These are phyloP conservation scores for Taeniopygia guttata DNA, from an alignment of 2,797 vertebrate species.

Conservation along the genomic window DNA sequence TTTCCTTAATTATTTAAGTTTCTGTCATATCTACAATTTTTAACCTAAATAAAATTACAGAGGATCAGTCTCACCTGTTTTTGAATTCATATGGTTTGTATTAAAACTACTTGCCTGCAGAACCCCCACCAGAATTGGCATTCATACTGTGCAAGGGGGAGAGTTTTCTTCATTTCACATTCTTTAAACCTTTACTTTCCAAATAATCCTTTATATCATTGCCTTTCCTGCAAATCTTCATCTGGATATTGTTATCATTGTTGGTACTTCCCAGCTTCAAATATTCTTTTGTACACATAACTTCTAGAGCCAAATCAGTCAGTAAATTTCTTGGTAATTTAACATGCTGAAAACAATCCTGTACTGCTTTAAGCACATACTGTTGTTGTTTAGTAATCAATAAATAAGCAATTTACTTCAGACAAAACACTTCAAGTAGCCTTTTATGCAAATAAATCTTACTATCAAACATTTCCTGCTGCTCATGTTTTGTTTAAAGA, in stretches of 20 bases:
- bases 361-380: neutral
- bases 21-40: neutral
- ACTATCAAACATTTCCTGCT: neutral
- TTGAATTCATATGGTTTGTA: neutral
- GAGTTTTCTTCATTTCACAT: neutral
- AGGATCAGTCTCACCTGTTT: neutral
- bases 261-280: neutral
- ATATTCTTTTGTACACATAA: neutral
- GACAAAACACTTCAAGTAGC: neutral
- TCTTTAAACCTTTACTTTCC: neutral
- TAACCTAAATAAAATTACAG: neutral
- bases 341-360: neutral
- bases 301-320: neutral
- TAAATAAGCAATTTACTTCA: neutral
- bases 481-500: neutral
- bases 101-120: neutral
- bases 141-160: neutral
- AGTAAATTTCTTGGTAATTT: neutral
- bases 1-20: neutral
- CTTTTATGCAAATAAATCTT: neutral
- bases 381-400: neutral
- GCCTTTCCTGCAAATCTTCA: neutral
- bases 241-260: neutral
- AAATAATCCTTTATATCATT: neutral
- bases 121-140: neutral